Percentiles rank a stretch among this genome's conserved stretches.
These are phyloP conservation scores for Bombus affinis DNA, from an alignment of 1,140 invertebrate genomes.

Conservation along the genomic window DNA sequence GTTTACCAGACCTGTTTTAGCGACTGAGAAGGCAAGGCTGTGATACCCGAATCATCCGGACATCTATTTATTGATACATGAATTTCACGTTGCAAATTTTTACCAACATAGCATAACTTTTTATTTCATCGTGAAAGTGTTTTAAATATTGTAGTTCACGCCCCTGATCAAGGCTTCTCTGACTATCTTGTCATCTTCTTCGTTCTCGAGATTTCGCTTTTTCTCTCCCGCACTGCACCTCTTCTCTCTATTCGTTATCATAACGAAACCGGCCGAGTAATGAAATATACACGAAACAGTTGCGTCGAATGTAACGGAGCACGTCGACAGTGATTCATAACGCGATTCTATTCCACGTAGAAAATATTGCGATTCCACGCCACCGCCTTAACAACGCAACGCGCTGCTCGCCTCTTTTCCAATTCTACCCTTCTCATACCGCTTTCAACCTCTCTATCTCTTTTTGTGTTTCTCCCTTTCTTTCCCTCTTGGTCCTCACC, in stretches of 20 bases:
- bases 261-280: conserved; percentile 43
- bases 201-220: no score
- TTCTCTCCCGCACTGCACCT: no score
- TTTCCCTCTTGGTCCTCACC: no score
- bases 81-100: no score
- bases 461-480: neutral
- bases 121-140: neutral
- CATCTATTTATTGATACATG: no score
- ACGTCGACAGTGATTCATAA: conserved; percentile 58
- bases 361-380: conserved; percentile 51
- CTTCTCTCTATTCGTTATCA: conserved; percentile 56
- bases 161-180: no score
- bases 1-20: no score
- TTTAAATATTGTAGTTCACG: no score
- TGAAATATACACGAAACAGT: conserved; percentile 59
- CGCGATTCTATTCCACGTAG: conserved; percentile 36
- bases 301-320: conserved; percentile 7
- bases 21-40: no score
- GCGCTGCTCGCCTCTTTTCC: conserved; percentile 1
- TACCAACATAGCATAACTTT: no score
- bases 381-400: conserved; percentile 40
- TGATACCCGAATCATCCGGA: no score
- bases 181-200: neutral
- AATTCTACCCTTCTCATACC: conserved; percentile 16
- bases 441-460: neutral